phyloP scores from a whole-genome alignment of 2,113 vertebrate species.

The Mixornis gularis region DNA sequence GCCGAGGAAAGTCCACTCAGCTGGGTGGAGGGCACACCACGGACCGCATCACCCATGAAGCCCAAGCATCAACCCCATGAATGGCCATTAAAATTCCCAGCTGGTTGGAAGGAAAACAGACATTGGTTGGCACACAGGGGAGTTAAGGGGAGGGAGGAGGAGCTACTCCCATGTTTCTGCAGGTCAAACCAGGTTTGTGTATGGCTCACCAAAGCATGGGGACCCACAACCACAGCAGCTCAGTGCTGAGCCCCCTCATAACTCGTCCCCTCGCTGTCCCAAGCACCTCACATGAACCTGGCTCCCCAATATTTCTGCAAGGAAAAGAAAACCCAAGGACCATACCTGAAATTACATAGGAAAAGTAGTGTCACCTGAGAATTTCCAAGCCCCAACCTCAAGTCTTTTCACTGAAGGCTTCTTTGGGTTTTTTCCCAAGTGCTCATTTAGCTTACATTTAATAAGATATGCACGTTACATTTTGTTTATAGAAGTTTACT shows the following conservation, averaged over 20 bases:
- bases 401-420: background rate
- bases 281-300: fast-evolving
- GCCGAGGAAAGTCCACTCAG: background rate
- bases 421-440: background rate
- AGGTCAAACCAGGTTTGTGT: background rate
- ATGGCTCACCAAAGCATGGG: background rate
- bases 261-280: background rate
- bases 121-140: background rate
- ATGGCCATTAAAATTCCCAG: background rate
- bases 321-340: background rate
- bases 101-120: background rate
- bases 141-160: background rate
- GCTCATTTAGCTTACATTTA: conserved; percentile 41
- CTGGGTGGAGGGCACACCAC: background rate
- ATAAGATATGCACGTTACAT: conserved; percentile 46
- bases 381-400: background rate
- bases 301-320: background rate
- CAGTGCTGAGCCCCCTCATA: fast-evolving
- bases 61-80: background rate
- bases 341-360: background rate
- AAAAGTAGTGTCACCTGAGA: background rate
- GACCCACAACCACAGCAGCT: background rate
- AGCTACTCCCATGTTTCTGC: fast-evolving
- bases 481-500: conserved; percentile 68
- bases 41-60: background rate